Conservation (phyloP, 2,888 invertebrate species). For the Carterocephalus palaemon region DNA sequence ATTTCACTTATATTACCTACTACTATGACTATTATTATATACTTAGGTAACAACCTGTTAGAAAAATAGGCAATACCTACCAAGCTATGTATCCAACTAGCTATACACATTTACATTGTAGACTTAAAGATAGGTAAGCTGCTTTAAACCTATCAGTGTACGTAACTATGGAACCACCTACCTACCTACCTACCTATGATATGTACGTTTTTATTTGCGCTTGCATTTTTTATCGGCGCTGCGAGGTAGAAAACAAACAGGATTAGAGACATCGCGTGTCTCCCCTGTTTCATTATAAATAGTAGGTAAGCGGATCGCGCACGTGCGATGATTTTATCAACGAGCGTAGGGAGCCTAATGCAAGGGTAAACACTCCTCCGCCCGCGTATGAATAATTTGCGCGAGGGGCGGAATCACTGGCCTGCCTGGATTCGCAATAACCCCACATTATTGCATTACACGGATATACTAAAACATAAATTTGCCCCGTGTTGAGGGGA, state of each 20-base stretch:
- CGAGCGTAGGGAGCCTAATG: constrained; percentile 51
- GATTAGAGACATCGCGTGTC: constrained; percentile 42
- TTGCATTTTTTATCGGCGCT: constrained; percentile 24
- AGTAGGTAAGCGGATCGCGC: constrained; percentile 67
- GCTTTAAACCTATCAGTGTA: background rate
- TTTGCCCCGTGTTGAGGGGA: constrained; percentile 14
- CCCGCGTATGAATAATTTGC: constrained; percentile 72
- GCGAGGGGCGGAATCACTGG: constrained; percentile 47
- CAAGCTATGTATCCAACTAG: no score
- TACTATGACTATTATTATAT: no score
- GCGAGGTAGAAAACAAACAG: constrained; percentile 45
- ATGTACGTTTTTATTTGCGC: constrained; percentile 1
- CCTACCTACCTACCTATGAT: no score
- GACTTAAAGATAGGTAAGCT: background rate
- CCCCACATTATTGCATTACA: constrained; percentile 74
- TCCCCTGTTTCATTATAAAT: constrained; percentile 60
- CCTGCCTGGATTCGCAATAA: constrained; percentile 63
- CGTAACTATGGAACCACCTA: no score
- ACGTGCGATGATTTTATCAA: constrained; percentile 73
- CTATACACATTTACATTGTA: no score
- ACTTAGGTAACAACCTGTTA: no score
- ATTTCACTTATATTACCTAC: no score
- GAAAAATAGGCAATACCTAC: no score
- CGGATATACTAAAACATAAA: constrained; percentile 33
- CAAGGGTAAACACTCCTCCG: constrained; percentile 59